Evolutionary conservation across 2,888 invertebrate genomes (phyloP).

Genomic region (Hirtodrosophila alboralis): DNA sequence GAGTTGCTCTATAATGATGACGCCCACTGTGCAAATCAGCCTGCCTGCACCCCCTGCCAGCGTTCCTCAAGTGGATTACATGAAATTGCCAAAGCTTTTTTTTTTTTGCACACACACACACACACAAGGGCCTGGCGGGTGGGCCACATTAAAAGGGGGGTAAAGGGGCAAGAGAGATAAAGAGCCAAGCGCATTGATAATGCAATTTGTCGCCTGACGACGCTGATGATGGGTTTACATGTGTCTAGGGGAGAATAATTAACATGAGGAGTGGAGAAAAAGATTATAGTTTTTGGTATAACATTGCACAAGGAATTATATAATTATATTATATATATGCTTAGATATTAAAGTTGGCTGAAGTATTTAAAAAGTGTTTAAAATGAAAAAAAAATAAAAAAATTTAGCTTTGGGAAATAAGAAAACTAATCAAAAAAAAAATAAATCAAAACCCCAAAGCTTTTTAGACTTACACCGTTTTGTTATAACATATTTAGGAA

Average conservation of each 20-base stretch:
- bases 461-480: no score
- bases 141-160: slow-evolving; percentile 7
- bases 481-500: no score
- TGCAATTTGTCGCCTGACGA: slow-evolving; percentile 56
- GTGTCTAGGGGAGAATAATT: slow-evolving; percentile 1
- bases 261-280: slow-evolving; percentile 1
- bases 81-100: slow-evolving; percentile 57
- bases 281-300: no score
- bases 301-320: no score
- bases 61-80: slow-evolving; percentile 63
- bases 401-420: no score
- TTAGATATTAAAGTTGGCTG: no score
- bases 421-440: no score
- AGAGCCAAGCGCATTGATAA: slow-evolving; percentile 52
- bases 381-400: no score
- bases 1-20: slow-evolving; percentile 51
- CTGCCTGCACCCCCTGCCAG: slow-evolving; percentile 12
- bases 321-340: no score
- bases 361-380: no score
- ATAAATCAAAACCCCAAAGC: no score
- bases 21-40: slow-evolving; percentile 47
- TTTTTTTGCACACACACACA: slow-evolving; percentile 3
- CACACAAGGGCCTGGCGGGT: slow-evolving; percentile 24
- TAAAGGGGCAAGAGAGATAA: neutral
- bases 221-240: slow-evolving; percentile 17